phyloP scores from a whole-genome alignment of 1,140 invertebrate genomes.

The Riptortus pedestris region DNA sequence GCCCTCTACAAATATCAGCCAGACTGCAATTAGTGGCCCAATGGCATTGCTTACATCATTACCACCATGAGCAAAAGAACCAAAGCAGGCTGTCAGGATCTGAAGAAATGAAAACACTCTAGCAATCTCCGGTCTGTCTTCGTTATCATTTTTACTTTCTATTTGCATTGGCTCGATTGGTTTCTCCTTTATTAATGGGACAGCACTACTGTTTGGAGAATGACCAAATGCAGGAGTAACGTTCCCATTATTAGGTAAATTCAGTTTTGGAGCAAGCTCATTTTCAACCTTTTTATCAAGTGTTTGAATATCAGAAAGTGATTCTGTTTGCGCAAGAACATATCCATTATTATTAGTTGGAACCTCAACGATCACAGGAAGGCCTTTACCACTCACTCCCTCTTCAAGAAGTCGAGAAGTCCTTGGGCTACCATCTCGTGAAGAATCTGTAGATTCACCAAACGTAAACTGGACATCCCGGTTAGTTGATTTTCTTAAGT shows the following conservation, averaged over 20 bases:
- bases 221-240: constrained; percentile 34
- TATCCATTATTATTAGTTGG: constrained; percentile 36
- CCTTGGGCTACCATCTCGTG: constrained; percentile 45
- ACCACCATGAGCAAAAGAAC: constrained; percentile 95
- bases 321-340: constrained; percentile 31
- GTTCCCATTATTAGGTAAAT: constrained; percentile 21
- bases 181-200: constrained; percentile 48
- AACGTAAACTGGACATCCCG: constrained; percentile 52
- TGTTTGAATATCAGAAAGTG: constrained; percentile 22
- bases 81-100: constrained; percentile 91
- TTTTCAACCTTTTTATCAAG: constrained; percentile 22
- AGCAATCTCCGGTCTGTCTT: constrained; percentile 45
- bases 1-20: constrained; percentile 75
- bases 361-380: constrained; percentile 44
- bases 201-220: constrained; percentile 62
- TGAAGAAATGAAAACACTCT: constrained; percentile 89
- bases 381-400: constrained; percentile 36
- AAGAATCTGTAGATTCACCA: constrained; percentile 51
- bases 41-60: constrained; percentile 99
- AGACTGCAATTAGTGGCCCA: constrained; percentile 88
- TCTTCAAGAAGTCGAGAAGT: constrained; percentile 42
- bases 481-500: constrained; percentile 22
- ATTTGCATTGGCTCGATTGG: constrained; percentile 27
- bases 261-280: neutral
- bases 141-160: constrained; percentile 17